Conservation (phyloP, 2,888 invertebrate genomes). For the Rhagophthalmus giganteus region DNA sequence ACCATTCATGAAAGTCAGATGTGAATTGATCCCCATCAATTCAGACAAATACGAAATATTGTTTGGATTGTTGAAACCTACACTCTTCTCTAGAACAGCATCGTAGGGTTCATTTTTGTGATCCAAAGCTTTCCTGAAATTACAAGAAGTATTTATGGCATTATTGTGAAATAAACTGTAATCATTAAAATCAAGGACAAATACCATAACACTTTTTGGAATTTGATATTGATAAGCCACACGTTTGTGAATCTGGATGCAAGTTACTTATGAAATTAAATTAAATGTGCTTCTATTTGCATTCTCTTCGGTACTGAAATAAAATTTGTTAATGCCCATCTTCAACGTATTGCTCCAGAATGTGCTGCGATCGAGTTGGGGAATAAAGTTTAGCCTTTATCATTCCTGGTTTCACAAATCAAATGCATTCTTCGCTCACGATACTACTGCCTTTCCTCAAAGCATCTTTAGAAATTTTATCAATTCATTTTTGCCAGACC, state of each 20-base stretch:
- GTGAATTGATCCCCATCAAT: slow-evolving; percentile 72
- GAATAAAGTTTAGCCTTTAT: too few species aligned
- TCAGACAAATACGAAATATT: slow-evolving; percentile 80
- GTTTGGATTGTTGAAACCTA: slow-evolving; percentile 88
- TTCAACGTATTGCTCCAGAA: too few species aligned
- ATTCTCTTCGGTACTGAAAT: neutral
- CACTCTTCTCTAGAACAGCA: slow-evolving; percentile 78
- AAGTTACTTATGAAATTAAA: too few species aligned
- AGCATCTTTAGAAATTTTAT: too few species aligned
- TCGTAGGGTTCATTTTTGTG: slow-evolving; percentile 79
- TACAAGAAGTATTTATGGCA: slow-evolving; percentile 39
- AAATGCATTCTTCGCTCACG: neutral
- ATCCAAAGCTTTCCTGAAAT: slow-evolving; percentile 75
- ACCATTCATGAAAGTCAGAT: slow-evolving; percentile 70
- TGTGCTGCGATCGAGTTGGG: too few species aligned
- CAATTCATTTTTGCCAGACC: slow-evolving; percentile 36
- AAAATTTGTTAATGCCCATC: too few species aligned
- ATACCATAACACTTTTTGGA: slow-evolving; percentile 8
- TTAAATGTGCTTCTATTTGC: neutral
- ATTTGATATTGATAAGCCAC: too few species aligned
- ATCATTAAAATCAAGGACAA: neutral
- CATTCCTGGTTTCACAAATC: neutral
- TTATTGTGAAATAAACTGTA: neutral
- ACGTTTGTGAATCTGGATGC: slow-evolving; percentile 35
- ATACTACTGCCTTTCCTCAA: too few species aligned